These are phyloP conservation scores for Gymnodraco acuticeps DNA, from an alignment of 2,797 vertebrate genomes.

Conservation along the genomic window DNA sequence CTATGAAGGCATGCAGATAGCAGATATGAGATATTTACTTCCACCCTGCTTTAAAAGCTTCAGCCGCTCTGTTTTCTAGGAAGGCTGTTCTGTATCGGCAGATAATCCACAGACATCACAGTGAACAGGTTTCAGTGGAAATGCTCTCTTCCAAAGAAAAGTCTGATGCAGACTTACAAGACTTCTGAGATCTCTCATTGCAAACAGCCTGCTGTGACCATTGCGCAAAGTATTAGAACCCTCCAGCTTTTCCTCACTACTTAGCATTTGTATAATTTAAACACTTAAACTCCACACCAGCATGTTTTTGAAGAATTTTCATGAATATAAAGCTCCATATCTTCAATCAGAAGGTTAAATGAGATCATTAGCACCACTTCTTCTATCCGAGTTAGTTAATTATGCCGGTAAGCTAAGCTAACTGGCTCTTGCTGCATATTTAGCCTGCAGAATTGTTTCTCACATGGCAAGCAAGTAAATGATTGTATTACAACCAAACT, in stretches of 20 bases:
- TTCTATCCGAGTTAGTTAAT: too few species aligned
- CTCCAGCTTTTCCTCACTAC: not conserved
- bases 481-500: not conserved
- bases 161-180: not conserved
- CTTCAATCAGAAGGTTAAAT: too few species aligned
- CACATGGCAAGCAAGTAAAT: not conserved
- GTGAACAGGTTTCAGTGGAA: not conserved
- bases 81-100: not conserved
- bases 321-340: not conserved
- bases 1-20: not conserved
- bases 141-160: not conserved
- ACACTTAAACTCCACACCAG: not conserved
- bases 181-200: not conserved
- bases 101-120: not conserved
- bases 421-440: not conserved
- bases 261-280: not conserved
- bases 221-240: not conserved
- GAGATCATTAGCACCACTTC: too few species aligned
- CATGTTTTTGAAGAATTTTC: not conserved
- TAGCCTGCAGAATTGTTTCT: not conserved
- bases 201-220: not conserved
- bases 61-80: not conserved
- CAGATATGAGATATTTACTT: not conserved
- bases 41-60: not conserved
- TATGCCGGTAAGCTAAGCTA: not conserved